A percentile compares a stretch with the other conserved stretches of the same genome.
Conservation (phyloP, 2,888 invertebrate genomes). For the Eristalis pertinax region DNA sequence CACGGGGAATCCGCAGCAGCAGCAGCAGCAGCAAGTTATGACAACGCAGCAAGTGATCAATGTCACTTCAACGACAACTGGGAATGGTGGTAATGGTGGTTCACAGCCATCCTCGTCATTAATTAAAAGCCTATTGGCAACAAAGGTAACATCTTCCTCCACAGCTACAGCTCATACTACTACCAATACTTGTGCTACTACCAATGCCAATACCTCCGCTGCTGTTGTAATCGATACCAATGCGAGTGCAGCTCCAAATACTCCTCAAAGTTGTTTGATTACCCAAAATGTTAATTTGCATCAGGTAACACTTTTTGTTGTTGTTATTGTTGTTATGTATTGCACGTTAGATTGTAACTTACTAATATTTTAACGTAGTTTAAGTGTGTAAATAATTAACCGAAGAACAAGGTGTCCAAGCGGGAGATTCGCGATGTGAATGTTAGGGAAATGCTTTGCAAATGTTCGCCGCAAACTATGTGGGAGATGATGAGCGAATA, state of each 20-base stretch:
- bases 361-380: slow-evolving; percentile 38
- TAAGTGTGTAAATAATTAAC: background rate
- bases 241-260: slow-evolving; percentile 76
- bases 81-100: slow-evolving; percentile 55
- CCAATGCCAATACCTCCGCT: slow-evolving; percentile 74
- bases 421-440: too few species aligned
- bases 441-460: too few species aligned
- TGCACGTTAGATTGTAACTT: slow-evolving; percentile 26
- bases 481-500: too few species aligned
- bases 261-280: slow-evolving; percentile 78
- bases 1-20: background rate
- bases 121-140: slow-evolving; percentile 96
- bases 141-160: slow-evolving; percentile 87
- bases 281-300: slow-evolving; percentile 76
- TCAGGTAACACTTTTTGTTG: slow-evolving; percentile 76
- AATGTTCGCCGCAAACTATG: too few species aligned
- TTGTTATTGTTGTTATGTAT: slow-evolving; percentile 62
- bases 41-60: slow-evolving; percentile 63
- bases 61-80: slow-evolving; percentile 56
- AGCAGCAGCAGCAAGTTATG: slow-evolving; percentile 7
- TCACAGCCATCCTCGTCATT: slow-evolving; percentile 85
- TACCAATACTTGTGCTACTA: slow-evolving; percentile 68
- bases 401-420: background rate
- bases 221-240: slow-evolving; percentile 75
- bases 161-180: slow-evolving; percentile 72